Evolutionary conservation across 2,113 vertebrate genomes (phyloP).

Genomic region (Psophia crepitans): DNA sequence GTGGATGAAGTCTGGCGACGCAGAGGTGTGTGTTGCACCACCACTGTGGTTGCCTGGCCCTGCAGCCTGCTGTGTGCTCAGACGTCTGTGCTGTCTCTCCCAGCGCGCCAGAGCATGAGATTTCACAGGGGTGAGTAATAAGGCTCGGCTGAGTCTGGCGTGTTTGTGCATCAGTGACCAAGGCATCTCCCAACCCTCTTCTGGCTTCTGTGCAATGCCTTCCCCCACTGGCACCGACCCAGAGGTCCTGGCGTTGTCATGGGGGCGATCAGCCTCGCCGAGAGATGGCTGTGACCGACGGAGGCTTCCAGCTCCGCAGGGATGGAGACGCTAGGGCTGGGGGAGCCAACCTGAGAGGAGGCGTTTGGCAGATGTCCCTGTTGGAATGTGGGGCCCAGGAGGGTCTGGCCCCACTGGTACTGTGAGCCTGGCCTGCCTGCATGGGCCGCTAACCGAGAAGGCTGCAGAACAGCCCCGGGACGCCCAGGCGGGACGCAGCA

Average conservation of each 20-base stretch:
- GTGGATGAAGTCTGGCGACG: background rate
- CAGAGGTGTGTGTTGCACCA: background rate
- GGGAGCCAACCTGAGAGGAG: background rate
- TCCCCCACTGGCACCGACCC: rapidly evolving
- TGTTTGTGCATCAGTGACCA: background rate
- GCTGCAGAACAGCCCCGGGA: background rate
- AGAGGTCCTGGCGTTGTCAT: background rate
- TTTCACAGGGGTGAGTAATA: background rate
- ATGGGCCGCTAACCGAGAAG: background rate
- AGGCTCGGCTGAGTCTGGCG: background rate
- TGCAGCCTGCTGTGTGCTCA: background rate
- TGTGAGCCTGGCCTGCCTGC: background rate
- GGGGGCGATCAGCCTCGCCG: rapidly evolving
- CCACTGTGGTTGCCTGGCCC: rapidly evolving
- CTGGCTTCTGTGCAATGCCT: background rate
- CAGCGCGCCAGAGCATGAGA: background rate
- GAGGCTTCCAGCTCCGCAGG: background rate
- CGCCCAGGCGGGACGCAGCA: background rate
- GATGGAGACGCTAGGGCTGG: background rate
- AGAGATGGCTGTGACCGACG: rapidly evolving
- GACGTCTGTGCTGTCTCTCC: background rate
- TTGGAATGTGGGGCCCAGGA: background rate
- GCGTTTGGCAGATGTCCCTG: background rate
- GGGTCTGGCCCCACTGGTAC: background rate
- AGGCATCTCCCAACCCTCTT: background rate